These are phyloP conservation scores for Willisornis vidua DNA, from an alignment of 2,113 vertebrate species.

Conservation along the genomic window DNA sequence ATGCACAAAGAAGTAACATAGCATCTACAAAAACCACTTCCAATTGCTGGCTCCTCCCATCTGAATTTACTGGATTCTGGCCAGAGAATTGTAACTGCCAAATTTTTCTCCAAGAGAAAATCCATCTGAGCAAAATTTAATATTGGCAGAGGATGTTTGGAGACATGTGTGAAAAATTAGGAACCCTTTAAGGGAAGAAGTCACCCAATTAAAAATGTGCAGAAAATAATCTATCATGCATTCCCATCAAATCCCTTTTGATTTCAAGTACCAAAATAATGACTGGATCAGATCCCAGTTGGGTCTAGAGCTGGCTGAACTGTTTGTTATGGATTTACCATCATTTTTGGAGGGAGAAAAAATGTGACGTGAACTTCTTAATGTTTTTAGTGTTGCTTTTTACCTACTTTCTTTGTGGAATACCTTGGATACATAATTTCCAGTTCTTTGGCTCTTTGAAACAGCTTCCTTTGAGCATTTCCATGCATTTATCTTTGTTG, in stretches of 20 bases:
- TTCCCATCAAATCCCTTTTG: conserved; percentile 52
- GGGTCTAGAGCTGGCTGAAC: conserved; percentile 3
- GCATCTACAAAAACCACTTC: background rate
- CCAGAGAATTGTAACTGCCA: conserved; percentile 45
- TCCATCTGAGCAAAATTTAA: conserved; percentile 62
- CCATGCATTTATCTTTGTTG: background rate
- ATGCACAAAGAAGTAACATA: background rate
- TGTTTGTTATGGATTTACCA: conserved; percentile 37
- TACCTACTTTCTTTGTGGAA: background rate
- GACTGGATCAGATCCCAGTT: conserved; percentile 16
- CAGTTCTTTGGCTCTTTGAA: background rate
- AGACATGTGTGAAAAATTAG: conserved; percentile 68
- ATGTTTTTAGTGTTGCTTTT: background rate
- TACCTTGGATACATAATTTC: background rate
- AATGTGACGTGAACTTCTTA: background rate
- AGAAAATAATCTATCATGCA: conserved; percentile 48
- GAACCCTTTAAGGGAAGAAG: conserved; percentile 43
- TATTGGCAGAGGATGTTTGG: conserved; percentile 48
- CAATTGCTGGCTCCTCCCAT: conserved; percentile 37
- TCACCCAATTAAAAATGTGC: conserved; percentile 52
- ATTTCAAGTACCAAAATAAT: conserved; percentile 56
- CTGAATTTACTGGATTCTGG: conserved; percentile 29
- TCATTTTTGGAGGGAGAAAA: background rate
- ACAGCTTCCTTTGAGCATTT: background rate
- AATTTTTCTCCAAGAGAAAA: conserved; percentile 51